A percentile compares a stretch with the other conserved stretches of the same genome.
Conservation (phyloP, 2,797 vertebrate species). For the Fratercula arctica region DNA sequence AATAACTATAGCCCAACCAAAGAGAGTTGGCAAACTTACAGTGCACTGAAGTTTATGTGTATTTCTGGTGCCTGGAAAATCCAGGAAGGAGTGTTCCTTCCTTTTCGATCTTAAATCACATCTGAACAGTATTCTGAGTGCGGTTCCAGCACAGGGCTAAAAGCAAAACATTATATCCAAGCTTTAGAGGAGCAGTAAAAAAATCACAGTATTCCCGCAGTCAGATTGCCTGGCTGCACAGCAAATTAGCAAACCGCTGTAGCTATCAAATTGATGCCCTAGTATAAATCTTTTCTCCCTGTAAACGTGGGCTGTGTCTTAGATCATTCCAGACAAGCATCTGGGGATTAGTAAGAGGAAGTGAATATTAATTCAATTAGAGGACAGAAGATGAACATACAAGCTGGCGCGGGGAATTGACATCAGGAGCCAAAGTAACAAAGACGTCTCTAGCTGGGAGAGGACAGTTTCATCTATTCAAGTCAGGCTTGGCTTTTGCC, state of each 20-base stretch:
- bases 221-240: neutral
- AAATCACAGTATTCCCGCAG: neutral
- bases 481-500: conserved; percentile 11
- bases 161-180: neutral
- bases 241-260: neutral
- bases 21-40: neutral
- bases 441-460: neutral
- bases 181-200: neutral
- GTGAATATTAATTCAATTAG: conserved; percentile 42
- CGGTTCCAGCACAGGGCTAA: neutral
- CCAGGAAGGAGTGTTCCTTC: conserved; percentile 5
- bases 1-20: neutral
- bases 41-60: neutral
- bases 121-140: neutral
- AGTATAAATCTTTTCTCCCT: neutral
- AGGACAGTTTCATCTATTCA: conserved; percentile 20
- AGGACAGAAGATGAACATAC: neutral
- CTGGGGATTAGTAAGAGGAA: conserved; percentile 43
- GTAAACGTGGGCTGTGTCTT: neutral
- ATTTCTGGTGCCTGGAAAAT: conserved; percentile 40
- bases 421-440: neutral
- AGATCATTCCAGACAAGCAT: conserved; percentile 19
- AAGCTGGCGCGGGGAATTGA: neutral
- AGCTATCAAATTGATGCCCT: neutral
- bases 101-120: conserved; percentile 10